These are phyloP conservation scores for Andrena trimmerana DNA, from an alignment of 2,888 invertebrate genomes.

Conservation along the genomic window DNA sequence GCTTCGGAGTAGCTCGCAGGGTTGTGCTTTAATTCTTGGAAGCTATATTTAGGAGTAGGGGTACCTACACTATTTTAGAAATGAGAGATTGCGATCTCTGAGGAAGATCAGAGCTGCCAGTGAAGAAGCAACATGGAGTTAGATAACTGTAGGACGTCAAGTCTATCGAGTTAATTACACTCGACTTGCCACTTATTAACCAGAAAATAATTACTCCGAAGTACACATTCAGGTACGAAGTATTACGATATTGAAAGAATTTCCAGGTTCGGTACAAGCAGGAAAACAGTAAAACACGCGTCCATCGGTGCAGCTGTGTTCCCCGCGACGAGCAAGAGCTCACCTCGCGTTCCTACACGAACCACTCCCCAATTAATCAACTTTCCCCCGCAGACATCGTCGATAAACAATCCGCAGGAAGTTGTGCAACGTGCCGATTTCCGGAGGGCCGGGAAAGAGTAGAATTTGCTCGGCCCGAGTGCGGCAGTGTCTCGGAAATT, in stretches of 20 bases:
- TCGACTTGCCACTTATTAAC: too few relatives aligned
- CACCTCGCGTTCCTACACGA: conserved; percentile 13
- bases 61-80: too few relatives aligned
- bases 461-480: not conserved
- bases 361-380: conserved; percentile 20
- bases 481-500: conserved; percentile 18
- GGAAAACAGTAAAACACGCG: conserved; percentile 16
- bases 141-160: too few relatives aligned
- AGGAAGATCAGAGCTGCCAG: too few relatives aligned
- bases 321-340: not conserved
- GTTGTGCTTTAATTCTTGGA: too few relatives aligned
- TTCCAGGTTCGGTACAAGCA: not conserved
- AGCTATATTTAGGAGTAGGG: too few relatives aligned
- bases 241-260: not conserved
- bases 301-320: conserved; percentile 2
- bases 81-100: too few relatives aligned
- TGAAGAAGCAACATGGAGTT: too few relatives aligned
- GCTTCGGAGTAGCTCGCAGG: too few relatives aligned
- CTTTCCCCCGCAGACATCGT: conserved; percentile 19
- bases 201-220: too few relatives aligned
- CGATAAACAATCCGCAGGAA: conserved; percentile 11
- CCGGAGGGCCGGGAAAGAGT: not conserved
- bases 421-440: conserved; percentile 30
- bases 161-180: too few relatives aligned
- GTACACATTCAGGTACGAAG: too few relatives aligned